Percentiles rank a stretch among this genome's conserved stretches.
phyloP scores from a whole-genome alignment of 2,797 vertebrate genomes.

The Propithecus perrieri region DNA sequence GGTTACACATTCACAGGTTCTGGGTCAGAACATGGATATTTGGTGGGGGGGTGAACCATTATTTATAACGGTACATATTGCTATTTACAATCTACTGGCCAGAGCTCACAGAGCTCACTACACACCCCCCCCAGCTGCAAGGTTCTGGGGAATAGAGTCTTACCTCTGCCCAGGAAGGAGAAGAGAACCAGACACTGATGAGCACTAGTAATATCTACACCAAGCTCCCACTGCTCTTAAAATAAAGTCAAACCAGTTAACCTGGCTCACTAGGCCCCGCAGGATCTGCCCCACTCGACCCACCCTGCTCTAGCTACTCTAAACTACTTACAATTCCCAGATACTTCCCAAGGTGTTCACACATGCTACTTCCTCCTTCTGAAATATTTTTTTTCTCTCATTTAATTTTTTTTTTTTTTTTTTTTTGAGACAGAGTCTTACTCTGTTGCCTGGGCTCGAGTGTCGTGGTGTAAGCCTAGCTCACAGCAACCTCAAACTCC shows the following conservation, averaged over 20 bases:
- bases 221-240: background rate
- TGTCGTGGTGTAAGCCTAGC: too few species aligned
- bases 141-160: background rate
- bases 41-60: background rate
- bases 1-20: background rate
- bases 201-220: background rate
- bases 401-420: constrained; percentile 4
- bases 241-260: background rate
- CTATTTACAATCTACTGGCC: background rate
- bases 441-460: too few species aligned
- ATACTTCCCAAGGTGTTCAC: background rate
- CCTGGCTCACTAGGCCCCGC: background rate
- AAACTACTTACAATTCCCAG: background rate
- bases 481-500: too few species aligned
- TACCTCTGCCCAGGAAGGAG: background rate
- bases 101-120: background rate
- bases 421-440: background rate
- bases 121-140: background rate
- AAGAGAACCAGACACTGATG: background rate
- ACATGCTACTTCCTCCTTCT: background rate
- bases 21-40: background rate
- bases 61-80: background rate
- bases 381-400: background rate
- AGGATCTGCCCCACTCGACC: background rate
- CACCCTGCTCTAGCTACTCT: background rate